Evolutionary conservation across 2,797 vertebrate genomes (phyloP).

Genomic region (Merluccius polli): DNA sequence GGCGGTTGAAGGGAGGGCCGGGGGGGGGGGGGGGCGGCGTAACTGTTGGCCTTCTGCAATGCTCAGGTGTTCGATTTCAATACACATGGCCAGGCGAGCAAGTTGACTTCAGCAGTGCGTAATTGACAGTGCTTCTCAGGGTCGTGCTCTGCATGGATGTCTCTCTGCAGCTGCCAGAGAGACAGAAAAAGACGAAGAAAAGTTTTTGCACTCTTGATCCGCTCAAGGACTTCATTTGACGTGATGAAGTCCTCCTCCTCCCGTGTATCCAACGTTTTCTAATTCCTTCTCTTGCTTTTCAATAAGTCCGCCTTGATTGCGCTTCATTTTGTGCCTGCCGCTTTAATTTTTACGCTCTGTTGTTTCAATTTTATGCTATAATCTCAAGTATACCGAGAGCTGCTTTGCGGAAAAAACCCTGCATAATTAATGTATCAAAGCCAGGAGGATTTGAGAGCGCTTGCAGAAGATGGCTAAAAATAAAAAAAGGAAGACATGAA

Average conservation of each 20-base stretch:
- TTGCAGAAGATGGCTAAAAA: conserved; percentile 21
- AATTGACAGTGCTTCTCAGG: conserved; percentile 66
- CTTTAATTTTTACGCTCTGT: conserved; percentile 46
- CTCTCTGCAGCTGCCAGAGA: conserved; percentile 38
- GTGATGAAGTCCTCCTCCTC: background rate
- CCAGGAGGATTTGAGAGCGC: conserved; percentile 26
- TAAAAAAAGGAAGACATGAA: background rate
- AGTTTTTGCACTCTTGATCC: conserved; percentile 32
- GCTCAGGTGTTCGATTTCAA: conserved; percentile 55
- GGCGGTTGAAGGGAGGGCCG: conserved; percentile 32
- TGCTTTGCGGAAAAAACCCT: conserved; percentile 31
- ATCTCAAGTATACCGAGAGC: conserved; percentile 26
- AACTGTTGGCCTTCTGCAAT: conserved; percentile 38
- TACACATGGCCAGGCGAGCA: conserved; percentile 45
- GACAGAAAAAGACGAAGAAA: conserved; percentile 37
- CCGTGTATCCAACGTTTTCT: background rate
- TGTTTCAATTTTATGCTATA: conserved; percentile 53
- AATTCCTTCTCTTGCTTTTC: conserved; percentile 14
- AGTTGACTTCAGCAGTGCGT: conserved; percentile 45
- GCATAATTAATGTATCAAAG: conserved; percentile 51
- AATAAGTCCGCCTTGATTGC: conserved; percentile 28
- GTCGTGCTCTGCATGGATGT: conserved; percentile 52
- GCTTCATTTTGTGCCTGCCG: conserved; percentile 35
- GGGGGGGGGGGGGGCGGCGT: conserved; percentile 15
- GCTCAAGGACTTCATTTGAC: conserved; percentile 32